Conservation (phyloP, 2,113 vertebrate species). For the Dendropsophus ebraccatus region DNA sequence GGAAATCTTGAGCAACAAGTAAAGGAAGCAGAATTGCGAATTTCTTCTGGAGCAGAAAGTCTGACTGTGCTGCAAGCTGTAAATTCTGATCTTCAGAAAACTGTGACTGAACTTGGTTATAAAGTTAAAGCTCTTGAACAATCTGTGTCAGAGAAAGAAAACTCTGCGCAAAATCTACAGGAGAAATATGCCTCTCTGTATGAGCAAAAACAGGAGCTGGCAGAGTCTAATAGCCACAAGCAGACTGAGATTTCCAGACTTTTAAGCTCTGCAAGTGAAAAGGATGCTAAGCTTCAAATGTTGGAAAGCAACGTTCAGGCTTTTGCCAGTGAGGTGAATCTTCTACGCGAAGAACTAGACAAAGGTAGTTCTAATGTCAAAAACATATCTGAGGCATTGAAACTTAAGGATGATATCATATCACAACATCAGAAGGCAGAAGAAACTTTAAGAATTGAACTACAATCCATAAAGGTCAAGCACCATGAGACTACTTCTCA, state of each 20-base stretch:
- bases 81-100: conserved; percentile 70
- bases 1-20: conserved; percentile 72
- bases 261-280: conserved; percentile 65
- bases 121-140: conserved; percentile 61
- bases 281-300: conserved; percentile 59
- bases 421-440: conserved; percentile 65
- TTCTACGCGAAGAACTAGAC: conserved; percentile 68
- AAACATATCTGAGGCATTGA: conserved; percentile 66
- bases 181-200: conserved; percentile 71
- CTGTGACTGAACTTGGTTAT: conserved; percentile 56
- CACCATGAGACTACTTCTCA: conserved; percentile 74
- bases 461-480: conserved; percentile 74
- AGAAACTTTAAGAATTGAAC: conserved; percentile 69
- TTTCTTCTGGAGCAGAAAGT: conserved; percentile 61
- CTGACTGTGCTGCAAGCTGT: conserved; percentile 70
- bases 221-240: conserved; percentile 66
- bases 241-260: conserved; percentile 70
- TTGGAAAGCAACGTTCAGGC: conserved; percentile 61
- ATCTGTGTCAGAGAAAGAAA: conserved; percentile 67
- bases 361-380: conserved; percentile 60
- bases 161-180: conserved; percentile 76
- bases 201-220: conserved; percentile 68
- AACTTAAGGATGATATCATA: conserved; percentile 74
- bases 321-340: conserved; percentile 69
- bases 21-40: conserved; percentile 70